phyloP scores from a whole-genome alignment of 2,888 invertebrate species.

The Lamellibrachia columna region DNA sequence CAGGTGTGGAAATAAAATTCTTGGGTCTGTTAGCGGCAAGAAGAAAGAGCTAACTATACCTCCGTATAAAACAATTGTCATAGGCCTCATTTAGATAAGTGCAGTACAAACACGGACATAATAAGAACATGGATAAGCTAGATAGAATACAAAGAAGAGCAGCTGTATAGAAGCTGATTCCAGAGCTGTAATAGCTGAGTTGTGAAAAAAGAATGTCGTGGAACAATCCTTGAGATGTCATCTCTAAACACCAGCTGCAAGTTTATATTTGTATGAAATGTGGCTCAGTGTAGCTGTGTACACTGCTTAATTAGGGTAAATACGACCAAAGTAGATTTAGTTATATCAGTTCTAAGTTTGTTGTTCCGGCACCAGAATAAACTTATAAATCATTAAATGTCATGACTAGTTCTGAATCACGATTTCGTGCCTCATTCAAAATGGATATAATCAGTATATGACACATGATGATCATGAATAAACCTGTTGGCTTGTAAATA shows the following conservation, averaged over 20 bases:
- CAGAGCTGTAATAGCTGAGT: neutral
- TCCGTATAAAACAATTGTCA: neutral
- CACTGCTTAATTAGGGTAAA: neutral
- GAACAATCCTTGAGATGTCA: neutral
- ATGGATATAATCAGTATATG: neutral
- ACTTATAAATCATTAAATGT: neutral
- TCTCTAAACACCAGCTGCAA: neutral
- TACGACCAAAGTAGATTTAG: neutral
- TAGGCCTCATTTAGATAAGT: too few relatives aligned
- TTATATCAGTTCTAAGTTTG: neutral
- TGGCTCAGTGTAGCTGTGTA: neutral
- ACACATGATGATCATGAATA: neutral
- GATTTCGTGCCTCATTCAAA: neutral
- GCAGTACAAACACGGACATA: too few relatives aligned
- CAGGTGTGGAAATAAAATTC: neutral
- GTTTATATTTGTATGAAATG: neutral
- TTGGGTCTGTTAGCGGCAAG: neutral
- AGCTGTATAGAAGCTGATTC: neutral
- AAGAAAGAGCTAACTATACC: neutral
- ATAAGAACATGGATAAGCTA: too few relatives aligned
- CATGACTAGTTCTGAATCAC: neutral
- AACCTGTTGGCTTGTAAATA: neutral
- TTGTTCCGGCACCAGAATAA: neutral
- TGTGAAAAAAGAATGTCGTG: neutral
- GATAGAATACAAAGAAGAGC: neutral